These are phyloP conservation scores for Paramuricea clavata DNA, from an alignment of 92 coral and sea anemone genomes.

Conservation along the genomic window DNA sequence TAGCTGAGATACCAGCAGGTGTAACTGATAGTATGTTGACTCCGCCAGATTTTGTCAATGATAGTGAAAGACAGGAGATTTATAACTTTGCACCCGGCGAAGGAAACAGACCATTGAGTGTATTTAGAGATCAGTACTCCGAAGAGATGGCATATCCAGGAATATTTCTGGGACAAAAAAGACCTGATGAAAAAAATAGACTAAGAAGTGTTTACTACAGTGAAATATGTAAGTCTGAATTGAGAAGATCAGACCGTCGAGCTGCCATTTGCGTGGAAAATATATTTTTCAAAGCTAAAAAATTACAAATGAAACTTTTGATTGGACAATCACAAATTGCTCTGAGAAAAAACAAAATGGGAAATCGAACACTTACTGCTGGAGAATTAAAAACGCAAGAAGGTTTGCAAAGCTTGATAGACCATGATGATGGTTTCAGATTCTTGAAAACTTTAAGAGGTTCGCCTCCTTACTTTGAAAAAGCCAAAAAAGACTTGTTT, in stretches of 20 bases:
- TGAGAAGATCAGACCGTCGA: background rate
- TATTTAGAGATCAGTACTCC: background rate
- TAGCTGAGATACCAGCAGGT: constrained; percentile 61
- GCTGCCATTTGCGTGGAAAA: constrained; percentile 63
- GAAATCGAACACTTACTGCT: constrained; percentile 55
- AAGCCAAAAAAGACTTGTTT: too few species aligned
- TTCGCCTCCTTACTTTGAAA: constrained; percentile 49
- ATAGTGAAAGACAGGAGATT: constrained; percentile 63
- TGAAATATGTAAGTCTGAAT: background rate
- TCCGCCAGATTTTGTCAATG: constrained; percentile 55
- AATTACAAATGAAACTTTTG: constrained; percentile 21
- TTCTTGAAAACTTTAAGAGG: constrained; percentile 56
- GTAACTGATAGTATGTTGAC: background rate
- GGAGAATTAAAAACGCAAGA: constrained; percentile 65
- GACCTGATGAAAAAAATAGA: constrained; percentile 6
- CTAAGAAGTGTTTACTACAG: constrained; percentile 59
- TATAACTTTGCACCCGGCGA: constrained; percentile 49
- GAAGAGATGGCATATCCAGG: background rate
- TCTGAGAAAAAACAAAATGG: constrained; percentile 17
- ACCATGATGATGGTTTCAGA: background rate
- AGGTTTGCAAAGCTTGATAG: constrained; percentile 50
- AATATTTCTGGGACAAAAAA: background rate
- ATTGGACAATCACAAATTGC: background rate
- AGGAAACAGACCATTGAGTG: constrained; percentile 20
- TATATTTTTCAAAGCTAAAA: constrained; percentile 59